These are phyloP conservation scores for Oryzias celebensis DNA, from an alignment of 2,113 vertebrate genomes.

Conservation along the genomic window DNA sequence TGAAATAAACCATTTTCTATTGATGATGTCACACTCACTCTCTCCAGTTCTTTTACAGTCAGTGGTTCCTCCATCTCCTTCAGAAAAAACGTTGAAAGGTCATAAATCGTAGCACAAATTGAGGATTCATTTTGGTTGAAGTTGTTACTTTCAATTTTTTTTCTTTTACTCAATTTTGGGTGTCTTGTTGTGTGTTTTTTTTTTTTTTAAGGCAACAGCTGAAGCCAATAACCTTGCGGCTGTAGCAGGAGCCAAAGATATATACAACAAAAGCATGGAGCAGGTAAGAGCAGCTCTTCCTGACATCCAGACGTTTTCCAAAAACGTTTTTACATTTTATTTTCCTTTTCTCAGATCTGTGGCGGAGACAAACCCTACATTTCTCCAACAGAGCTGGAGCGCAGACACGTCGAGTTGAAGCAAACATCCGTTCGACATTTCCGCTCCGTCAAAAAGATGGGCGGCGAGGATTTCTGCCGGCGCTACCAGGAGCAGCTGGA, in stretches of 20 bases:
- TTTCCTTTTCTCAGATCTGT: slow-evolving; percentile 80
- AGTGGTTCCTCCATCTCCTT: no score
- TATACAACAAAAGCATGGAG: slow-evolving; percentile 90
- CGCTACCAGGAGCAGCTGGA: slow-evolving; percentile 94
- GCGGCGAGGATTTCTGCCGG: slow-evolving; percentile 91
- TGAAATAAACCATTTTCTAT: no score
- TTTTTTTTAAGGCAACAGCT: slow-evolving; percentile 86
- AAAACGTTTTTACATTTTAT: neutral
- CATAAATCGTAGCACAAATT: no score
- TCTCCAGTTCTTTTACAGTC: no score
- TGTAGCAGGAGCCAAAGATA: slow-evolving; percentile 90
- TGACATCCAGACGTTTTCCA: neutral
- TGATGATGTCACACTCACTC: no score
- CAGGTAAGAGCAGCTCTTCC: slow-evolving; percentile 74
- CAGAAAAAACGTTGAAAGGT: no score
- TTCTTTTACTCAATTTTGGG: neutral
- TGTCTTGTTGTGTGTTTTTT: neutral
- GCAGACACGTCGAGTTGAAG: slow-evolving; percentile 81
- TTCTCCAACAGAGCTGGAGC: slow-evolving; percentile 87
- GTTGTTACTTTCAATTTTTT: neutral
- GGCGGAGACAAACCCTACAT: slow-evolving; percentile 94
- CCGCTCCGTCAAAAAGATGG: slow-evolving; percentile 93
- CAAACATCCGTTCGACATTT: slow-evolving; percentile 84
- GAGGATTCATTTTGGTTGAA: neutral
- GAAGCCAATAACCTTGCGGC: slow-evolving; percentile 97